A percentile compares a stretch with the other conserved stretches of the same genome.
Conservation (phyloP, 2,888 invertebrate genomes). For the Apotomis betuletana region DNA sequence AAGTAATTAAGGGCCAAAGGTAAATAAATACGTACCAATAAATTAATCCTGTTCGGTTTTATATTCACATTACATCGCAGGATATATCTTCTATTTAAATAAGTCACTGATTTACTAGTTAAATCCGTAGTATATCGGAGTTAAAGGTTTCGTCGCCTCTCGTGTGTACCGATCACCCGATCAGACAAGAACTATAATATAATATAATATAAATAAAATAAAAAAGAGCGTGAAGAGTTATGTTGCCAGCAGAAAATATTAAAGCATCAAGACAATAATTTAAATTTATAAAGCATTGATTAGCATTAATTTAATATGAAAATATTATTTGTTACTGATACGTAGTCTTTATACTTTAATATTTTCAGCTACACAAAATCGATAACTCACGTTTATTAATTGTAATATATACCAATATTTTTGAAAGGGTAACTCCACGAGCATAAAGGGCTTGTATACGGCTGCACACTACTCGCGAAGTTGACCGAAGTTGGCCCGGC, state of each 20-base stretch:
- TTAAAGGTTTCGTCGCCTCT: not conserved
- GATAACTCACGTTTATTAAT: too few relatives aligned
- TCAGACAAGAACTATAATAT: not conserved
- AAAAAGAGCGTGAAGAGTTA: not conserved
- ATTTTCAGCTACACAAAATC: too few relatives aligned
- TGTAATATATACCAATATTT: too few relatives aligned
- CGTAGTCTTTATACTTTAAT: too few relatives aligned
- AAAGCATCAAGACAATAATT: not conserved
- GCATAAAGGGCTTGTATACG: too few relatives aligned
- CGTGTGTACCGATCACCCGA: not conserved
- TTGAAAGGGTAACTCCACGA: too few relatives aligned
- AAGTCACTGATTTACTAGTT: not conserved
- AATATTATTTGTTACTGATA: too few relatives aligned
- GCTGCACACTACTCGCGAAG: too few relatives aligned
- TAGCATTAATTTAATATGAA: not conserved
- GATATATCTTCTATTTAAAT: not conserved
- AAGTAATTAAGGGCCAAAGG: too few relatives aligned
- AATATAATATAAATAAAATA: not conserved
- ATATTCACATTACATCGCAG: slow-evolving; percentile 17
- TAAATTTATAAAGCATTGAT: too few relatives aligned
- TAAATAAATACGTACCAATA: slow-evolving; percentile 23
- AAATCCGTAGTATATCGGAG: not conserved
- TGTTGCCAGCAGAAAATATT: not conserved
- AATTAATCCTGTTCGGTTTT: slow-evolving; percentile 12
- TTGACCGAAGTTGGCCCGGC: too few relatives aligned